Evolutionary conservation across 2,797 vertebrate genomes (phyloP).

Genomic region (Lycodopsis pacificus): DNA sequence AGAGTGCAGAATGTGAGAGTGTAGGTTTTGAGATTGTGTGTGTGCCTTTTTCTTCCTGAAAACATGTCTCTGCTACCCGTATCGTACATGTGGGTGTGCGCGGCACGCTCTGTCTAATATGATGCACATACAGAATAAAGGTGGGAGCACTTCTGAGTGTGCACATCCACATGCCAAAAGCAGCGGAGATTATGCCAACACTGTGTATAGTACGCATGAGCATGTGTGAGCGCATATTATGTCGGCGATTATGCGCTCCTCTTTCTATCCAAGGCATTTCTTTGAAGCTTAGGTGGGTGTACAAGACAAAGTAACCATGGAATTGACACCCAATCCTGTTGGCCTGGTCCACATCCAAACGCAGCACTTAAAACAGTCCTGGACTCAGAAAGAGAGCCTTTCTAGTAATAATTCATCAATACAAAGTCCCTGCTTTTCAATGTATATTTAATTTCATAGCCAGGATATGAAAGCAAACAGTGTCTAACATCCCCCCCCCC

Average conservation of each 20-base stretch:
- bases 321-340: slow-evolving; percentile 69
- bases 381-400: slow-evolving; percentile 10
- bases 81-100: neutral
- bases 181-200: slow-evolving; percentile 66
- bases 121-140: slow-evolving; percentile 34
- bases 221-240: slow-evolving; percentile 67
- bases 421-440: slow-evolving; percentile 36
- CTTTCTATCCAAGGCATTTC: slow-evolving; percentile 66
- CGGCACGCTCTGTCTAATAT: slow-evolving; percentile 29
- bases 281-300: slow-evolving; percentile 77
- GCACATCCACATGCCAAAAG: slow-evolving; percentile 46
- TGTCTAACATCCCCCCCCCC: slow-evolving; percentile 19
- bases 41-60: slow-evolving; percentile 9
- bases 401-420: slow-evolving; percentile 56
- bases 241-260: slow-evolving; percentile 70
- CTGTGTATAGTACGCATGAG: slow-evolving; percentile 58
- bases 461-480: slow-evolving; percentile 37
- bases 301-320: slow-evolving; percentile 75
- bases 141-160: slow-evolving; percentile 21
- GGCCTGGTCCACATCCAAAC: slow-evolving; percentile 50
- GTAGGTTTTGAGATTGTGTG: neutral
- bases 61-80: neutral
- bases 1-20: neutral
- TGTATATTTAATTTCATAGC: slow-evolving; percentile 31
- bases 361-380: slow-evolving; percentile 49